Percentiles rank a stretch among this genome's conserved stretches.
Conservation (phyloP, 2,797 vertebrate genomes). For the Synaphobranchus kaupii region DNA sequence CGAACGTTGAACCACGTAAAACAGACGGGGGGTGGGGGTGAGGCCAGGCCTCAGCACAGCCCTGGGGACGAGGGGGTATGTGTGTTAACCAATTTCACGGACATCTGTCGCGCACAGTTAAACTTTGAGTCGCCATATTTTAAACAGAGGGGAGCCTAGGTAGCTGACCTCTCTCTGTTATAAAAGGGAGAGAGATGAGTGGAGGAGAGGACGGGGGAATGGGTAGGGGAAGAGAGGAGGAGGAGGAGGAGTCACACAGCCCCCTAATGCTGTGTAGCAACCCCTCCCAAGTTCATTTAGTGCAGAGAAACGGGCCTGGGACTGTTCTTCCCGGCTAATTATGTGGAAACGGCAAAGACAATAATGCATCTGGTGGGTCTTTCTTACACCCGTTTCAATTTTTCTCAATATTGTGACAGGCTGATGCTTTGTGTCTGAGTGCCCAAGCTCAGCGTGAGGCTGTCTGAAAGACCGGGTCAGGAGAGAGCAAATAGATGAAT, state of each 20-base stretch:
- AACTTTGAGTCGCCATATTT: slow-evolving; percentile 89
- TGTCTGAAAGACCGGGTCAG: slow-evolving; percentile 88
- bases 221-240: not conserved
- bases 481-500: slow-evolving; percentile 99
- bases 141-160: slow-evolving; percentile 71
- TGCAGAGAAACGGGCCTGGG: slow-evolving; percentile 86
- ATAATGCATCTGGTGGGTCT: slow-evolving; percentile 99
- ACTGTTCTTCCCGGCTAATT: slow-evolving; percentile 98
- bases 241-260: slow-evolving; percentile 82
- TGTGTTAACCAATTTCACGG: slow-evolving; percentile 98
- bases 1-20: slow-evolving; percentile 72
- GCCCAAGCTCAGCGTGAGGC: slow-evolving; percentile 78
- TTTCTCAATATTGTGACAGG: slow-evolving; percentile 95
- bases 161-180: slow-evolving; percentile 70
- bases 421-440: slow-evolving; percentile 92
- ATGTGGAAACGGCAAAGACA: slow-evolving; percentile 98
- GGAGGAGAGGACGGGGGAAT: slow-evolving; percentile 37
- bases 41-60: slow-evolving; percentile 50
- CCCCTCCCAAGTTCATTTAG: slow-evolving; percentile 98
- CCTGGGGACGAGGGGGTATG: slow-evolving; percentile 50
- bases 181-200: slow-evolving; percentile 56
- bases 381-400: slow-evolving; percentile 85
- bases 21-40: slow-evolving; percentile 58
- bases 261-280: slow-evolving; percentile 81
- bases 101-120: slow-evolving; percentile 94